Base-by-base conservation (phyloP, 1,140 invertebrate genomes). In the Drosophila orena region DNA sequence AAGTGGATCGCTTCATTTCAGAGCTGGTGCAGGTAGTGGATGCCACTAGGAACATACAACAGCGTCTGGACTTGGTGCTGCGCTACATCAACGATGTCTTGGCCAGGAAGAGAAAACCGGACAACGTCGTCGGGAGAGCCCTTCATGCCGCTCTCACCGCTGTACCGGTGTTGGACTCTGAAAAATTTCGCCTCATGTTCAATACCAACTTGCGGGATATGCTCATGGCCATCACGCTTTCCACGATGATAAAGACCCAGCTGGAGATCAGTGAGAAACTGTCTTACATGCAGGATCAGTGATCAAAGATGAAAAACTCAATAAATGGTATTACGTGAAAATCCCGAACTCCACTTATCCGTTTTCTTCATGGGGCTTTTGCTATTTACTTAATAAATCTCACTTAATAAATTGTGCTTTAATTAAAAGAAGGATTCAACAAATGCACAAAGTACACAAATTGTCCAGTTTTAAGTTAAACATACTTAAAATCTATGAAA, bases 31-130 rank as follows among this genome's bases (percentile, higher is more conserved):
- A 80, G 7, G 76, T 89, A 3, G 50, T 85, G 20, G 73, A 89
- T 6, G 42, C 61, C 3, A 55, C 61, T 0, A 47, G 47, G 2
- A 73, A 69, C 2, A 27, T 89, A 2, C 80, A 84, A 7, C 43
- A 47, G 20, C 76, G 77, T 14, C 35, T 89, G 20, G 73, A 89
- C 8, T 50, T 78, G 7, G 43, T 89, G 10, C 27, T 90, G 60
- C 77, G 72, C 58, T 90, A 84, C 14, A 68, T 89, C 7, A 80
- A 89, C 14, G 85, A 89, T 49, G 77, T 89, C 3, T 73, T 89
- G 15, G 55, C 57, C 2, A 53, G 77, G 22, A 89, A 84, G 42
- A 44, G 68, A 7, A 49, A 49, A 4, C 84, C 84, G 0, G 64
- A 88, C 37, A 90, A 90, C 17, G 35, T 14, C 7, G 50, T 89